Conservation (phyloP, 2,113 vertebrate species). For the Melospiza melodia region DNA sequence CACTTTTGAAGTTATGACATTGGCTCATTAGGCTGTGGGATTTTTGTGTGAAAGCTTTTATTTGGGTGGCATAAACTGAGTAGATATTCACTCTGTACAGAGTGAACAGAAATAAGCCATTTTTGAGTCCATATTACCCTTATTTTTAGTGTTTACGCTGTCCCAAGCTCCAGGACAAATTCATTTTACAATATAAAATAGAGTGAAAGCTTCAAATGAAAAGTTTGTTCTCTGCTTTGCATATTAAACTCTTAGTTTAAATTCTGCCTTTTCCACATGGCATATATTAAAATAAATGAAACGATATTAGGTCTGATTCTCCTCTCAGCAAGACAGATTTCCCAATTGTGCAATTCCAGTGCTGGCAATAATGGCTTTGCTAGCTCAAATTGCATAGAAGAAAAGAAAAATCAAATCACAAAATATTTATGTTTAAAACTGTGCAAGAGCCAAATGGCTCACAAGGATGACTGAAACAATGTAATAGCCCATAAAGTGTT, state of each 20-base stretch:
- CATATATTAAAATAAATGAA: constrained; percentile 29
- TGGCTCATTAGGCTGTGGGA: background rate
- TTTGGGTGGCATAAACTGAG: background rate
- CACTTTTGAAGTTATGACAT: background rate
- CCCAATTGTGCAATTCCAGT: background rate
- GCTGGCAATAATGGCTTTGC: background rate
- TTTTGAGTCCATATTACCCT: background rate
- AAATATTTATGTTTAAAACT: background rate
- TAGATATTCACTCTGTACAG: background rate
- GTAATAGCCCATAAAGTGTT: background rate
- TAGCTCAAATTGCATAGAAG: background rate
- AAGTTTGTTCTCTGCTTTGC: background rate
- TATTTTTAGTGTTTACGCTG: background rate
- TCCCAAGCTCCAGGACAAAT: background rate
- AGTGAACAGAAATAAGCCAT: background rate
- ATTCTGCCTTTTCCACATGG: background rate
- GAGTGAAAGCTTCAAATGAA: background rate
- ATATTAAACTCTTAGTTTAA: constrained; percentile 5
- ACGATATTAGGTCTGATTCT: background rate
- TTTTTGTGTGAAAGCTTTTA: background rate
- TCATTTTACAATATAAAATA: background rate
- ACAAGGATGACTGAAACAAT: background rate
- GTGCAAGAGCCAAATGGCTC: background rate
- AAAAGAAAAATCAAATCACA: background rate
- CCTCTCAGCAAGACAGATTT: background rate